Evolutionary conservation across 2,113 vertebrate genomes (phyloP).

Genomic region (Caranx melampygus): DNA sequence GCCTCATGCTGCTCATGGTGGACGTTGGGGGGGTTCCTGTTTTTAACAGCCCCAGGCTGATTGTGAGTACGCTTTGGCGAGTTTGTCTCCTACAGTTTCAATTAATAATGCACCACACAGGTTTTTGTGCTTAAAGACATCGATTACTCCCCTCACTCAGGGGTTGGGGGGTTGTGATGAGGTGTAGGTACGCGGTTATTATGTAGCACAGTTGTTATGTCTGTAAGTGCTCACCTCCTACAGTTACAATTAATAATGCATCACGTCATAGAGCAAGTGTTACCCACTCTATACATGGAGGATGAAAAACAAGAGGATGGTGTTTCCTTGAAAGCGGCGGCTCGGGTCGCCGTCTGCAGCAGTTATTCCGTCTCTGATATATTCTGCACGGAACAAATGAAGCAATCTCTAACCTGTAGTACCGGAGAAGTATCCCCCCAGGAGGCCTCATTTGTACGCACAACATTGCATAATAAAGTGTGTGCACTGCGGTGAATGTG

Average conservation of each 20-base stretch:
- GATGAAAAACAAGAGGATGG: conserved; percentile 17
- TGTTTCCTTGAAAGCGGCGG: conserved; percentile 13
- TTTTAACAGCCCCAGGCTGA: background rate
- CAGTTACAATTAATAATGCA: conserved; percentile 65
- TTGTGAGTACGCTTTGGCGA: background rate
- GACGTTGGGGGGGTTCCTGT: background rate
- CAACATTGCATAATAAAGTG: conserved; percentile 59
- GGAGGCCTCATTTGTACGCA: conserved; percentile 51
- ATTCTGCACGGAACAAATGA: background rate
- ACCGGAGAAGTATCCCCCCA: conserved; percentile 15
- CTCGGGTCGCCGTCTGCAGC: background rate
- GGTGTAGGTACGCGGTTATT: conserved; percentile 15
- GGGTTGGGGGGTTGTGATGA: background rate
- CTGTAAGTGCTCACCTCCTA: conserved; percentile 30
- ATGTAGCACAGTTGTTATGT: conserved; percentile 7
- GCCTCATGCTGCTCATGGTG: background rate
- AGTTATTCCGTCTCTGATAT: conserved; percentile 4
- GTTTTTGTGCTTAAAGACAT: background rate
- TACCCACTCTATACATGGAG: background rate
- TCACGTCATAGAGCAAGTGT: conserved; percentile 7
- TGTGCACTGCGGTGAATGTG: conserved; percentile 44
- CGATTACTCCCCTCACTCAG: background rate
- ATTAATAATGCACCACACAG: conserved; percentile 45
- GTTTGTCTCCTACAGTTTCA: conserved; percentile 41
- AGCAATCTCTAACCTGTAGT: conserved; percentile 23